phyloP scores from a whole-genome alignment of 2,113 vertebrate species.

The Oreocharis arfaki region DNA sequence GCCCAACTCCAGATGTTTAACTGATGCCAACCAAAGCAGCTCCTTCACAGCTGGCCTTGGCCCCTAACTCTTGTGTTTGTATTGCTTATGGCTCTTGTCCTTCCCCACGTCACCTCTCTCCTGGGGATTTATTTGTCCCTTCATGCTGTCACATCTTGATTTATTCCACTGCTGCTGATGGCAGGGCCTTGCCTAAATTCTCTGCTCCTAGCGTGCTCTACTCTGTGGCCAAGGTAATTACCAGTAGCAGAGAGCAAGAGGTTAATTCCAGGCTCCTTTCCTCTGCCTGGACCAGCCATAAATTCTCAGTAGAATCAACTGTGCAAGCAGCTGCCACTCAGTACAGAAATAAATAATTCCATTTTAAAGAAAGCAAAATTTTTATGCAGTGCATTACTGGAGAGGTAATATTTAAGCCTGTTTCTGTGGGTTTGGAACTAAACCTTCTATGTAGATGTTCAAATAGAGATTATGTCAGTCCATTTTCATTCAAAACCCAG shows the following conservation, averaged over 20 bases:
- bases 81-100: neutral
- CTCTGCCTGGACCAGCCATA: neutral
- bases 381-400: neutral
- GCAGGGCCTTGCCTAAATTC: neutral
- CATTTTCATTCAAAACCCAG: neutral
- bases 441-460: neutral
- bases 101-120: neutral
- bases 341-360: neutral
- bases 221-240: neutral
- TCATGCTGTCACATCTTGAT: neutral
- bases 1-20: neutral
- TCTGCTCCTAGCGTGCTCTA: neutral
- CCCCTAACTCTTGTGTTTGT: neutral
- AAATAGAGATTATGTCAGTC: neutral
- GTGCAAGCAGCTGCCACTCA: neutral
- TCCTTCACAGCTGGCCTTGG: neutral
- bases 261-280: slow-evolving; percentile 4
- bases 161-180: neutral
- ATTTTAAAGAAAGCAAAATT: neutral
- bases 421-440: neutral
- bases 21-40: neutral
- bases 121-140: neutral
- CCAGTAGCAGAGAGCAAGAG: slow-evolving; percentile 8
- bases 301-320: neutral
- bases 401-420: neutral